Conservation (phyloP, 1,140 invertebrate species). For the Drosophila persimilis region DNA sequence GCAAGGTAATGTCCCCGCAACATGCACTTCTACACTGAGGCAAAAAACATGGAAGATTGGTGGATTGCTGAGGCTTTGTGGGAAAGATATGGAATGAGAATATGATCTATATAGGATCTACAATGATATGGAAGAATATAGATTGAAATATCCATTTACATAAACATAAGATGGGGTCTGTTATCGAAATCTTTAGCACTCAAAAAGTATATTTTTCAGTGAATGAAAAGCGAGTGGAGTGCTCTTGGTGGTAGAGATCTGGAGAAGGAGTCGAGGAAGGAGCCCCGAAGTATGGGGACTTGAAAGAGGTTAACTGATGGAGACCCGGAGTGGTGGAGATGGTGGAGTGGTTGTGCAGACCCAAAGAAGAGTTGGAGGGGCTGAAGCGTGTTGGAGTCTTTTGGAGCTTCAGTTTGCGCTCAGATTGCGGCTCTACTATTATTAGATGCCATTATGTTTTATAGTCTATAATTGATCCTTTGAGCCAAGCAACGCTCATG, state of each 20-base stretch:
- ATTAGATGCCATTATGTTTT: constrained; percentile 82
- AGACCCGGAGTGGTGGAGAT: background rate
- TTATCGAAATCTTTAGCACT: no score
- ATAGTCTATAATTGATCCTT: constrained; percentile 82
- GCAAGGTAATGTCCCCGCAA: constrained; percentile 67
- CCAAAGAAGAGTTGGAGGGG: background rate
- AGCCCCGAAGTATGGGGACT: no score
- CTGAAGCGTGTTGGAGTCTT: background rate
- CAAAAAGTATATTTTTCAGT: no score
- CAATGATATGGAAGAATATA: no score
- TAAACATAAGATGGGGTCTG: no score
- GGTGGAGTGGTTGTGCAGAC: background rate
- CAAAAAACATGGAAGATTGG: background rate
- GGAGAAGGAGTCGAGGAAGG: no score
- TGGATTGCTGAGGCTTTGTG: background rate
- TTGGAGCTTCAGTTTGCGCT: constrained; percentile 51
- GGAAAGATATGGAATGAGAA: no score
- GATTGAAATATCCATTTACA: no score
- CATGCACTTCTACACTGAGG: constrained; percentile 58
- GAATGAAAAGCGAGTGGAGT: background rate
- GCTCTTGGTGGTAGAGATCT: no score
- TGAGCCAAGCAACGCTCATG: constrained; percentile 61
- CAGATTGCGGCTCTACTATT: constrained; percentile 79
- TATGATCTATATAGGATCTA: no score
- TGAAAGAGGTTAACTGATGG: no score